Evolutionary conservation across 1,140 invertebrate species (phyloP).

Genomic region (Antheraea pernyi): DNA sequence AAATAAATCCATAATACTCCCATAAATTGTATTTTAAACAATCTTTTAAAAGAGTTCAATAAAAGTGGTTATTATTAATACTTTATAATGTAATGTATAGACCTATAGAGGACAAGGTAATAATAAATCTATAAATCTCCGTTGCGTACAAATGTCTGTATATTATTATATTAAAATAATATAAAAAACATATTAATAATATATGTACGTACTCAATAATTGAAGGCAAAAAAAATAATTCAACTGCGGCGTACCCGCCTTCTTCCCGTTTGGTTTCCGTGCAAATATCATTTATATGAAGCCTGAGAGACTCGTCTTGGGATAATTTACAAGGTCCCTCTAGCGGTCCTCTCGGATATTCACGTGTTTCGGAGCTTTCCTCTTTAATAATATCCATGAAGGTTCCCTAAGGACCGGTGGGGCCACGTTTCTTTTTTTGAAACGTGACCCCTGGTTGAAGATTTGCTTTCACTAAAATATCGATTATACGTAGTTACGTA

Average conservation of each 20-base stretch:
- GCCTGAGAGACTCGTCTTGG: constrained; percentile 12
- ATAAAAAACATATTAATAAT: background rate
- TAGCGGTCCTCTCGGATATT: constrained; percentile 2
- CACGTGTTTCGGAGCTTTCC: background rate
- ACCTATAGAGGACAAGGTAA: too few relatives aligned
- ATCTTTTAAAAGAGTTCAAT: too few relatives aligned
- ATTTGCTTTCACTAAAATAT: background rate
- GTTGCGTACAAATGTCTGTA: too few relatives aligned
- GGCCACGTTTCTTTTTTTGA: background rate
- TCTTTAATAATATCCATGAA: constrained; percentile 1
- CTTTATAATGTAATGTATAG: too few relatives aligned
- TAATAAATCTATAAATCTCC: too few relatives aligned
- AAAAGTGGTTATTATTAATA: too few relatives aligned
- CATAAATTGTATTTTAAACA: too few relatives aligned
- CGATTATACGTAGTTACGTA: background rate
- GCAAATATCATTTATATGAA: constrained; percentile 13
- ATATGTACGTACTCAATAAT: background rate
- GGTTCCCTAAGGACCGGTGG: background rate
- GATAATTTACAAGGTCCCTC: constrained; percentile 18
- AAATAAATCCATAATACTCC: too few relatives aligned
- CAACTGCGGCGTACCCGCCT: background rate
- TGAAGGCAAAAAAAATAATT: background rate
- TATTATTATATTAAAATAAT: too few relatives aligned
- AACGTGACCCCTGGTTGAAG: background rate
- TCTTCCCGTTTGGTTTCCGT: background rate